Evolutionary conservation across 23 tunicate genomes (phyloP), one percentile per base, ranked within the genome.

Genomic region (Corella eumyota): DNA sequence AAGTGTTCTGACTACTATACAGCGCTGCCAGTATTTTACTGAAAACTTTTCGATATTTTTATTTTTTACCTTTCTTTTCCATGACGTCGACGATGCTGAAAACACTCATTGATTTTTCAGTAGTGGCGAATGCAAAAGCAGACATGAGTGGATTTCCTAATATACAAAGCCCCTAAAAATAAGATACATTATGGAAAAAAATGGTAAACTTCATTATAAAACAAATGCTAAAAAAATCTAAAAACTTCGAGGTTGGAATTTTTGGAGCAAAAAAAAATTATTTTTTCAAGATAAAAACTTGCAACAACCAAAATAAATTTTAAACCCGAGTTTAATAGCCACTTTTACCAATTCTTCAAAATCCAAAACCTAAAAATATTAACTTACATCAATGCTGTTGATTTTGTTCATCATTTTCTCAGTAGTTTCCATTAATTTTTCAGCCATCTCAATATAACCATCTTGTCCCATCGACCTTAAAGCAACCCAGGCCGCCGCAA

Each of bases 401-500:
- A 88, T 56, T 25, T 77, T 81, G 5, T 73, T 67, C 54, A 72
- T 79, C 96, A 88, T 88, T 32, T 78, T 88, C 0, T 73, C 62
- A 11, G 96, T 65, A n/a, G 88, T 68, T 6, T 52, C 81, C 76
- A 71, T 68, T 36, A 85, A 25, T 32, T 85, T 65, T 33, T 56
- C 30, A 26, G 95, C 95, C 95, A 85, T 85, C 2, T 85, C 71
- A 20, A 64, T 59, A 71, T 77, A 85, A 20, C 95, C 95, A 31
- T 77, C 81, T 37, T 88, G 96, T 30, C 96, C 96, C 88, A 88
- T 78, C 0, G 84, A 68, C 44, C 82, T 49, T 23, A 88, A 45
- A 19, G 85, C 96, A 2, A 73, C 87, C 96, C 96, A 88, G 1
- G 96, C 75, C 2, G 90, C 96, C n/a, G 96, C 96, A 26, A 88